A percentile compares a stretch with the other conserved stretches of the same genome.
These are phyloP conservation scores for Malurus elegans DNA, from an alignment of 2,113 vertebrate genomes.

Conservation along the genomic window DNA sequence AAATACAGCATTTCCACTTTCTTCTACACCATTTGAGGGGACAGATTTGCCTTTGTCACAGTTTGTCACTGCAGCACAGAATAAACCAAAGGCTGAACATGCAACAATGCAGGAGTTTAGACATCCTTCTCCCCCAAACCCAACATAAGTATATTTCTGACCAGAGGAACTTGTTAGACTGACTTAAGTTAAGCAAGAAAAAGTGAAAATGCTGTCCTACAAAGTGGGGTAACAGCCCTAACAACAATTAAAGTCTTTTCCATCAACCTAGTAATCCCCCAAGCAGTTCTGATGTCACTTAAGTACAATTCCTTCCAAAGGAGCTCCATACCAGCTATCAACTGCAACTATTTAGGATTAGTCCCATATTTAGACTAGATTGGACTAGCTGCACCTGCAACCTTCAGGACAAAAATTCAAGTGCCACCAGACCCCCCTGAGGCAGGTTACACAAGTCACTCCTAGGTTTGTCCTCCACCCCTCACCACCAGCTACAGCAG, in stretches of 20 bases:
- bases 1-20: not conserved
- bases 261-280: not conserved
- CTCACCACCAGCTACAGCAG: not conserved
- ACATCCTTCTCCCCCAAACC: not conserved
- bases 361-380: not conserved
- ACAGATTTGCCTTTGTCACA: not conserved
- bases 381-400: not conserved
- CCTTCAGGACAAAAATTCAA: not conserved
- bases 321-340: not conserved
- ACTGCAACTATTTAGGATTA: not conserved
- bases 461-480: not conserved
- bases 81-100: not conserved
- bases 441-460: rapidly evolving
- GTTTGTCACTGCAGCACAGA: not conserved
- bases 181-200: not conserved
- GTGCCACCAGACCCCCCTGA: rapidly evolving
- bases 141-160: not conserved
- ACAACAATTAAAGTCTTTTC: not conserved
- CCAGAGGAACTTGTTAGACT: not conserved
- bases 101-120: not conserved
- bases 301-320: not conserved
- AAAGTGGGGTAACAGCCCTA: not conserved
- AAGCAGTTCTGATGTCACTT: not conserved
- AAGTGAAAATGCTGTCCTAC: not conserved
- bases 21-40: not conserved